These are phyloP conservation scores for Ligdia adustata DNA, from an alignment of 2,888 invertebrate species.

Conservation along the genomic window DNA sequence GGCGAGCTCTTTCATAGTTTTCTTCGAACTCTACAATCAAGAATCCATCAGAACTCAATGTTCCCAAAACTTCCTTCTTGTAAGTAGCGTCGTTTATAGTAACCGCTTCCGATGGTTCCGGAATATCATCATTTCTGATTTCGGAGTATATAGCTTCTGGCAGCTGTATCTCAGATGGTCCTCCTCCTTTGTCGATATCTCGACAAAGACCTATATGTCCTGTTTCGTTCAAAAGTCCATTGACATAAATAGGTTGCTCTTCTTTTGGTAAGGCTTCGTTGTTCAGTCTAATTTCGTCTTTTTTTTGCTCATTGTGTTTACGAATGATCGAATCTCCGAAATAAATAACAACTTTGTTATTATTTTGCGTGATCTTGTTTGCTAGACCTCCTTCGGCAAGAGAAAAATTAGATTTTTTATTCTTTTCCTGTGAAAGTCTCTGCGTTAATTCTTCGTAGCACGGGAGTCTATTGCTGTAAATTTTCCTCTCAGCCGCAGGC, in stretches of 20 bases:
- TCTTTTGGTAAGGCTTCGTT: conserved; percentile 55
- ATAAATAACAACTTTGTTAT: conserved; percentile 89
- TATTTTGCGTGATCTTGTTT: conserved; percentile 76
- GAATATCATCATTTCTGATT: conserved; percentile 57
- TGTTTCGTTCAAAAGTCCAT: conserved; percentile 65
- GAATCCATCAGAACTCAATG: conserved; percentile 79
- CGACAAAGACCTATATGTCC: conserved; percentile 59
- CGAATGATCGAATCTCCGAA: conserved; percentile 87
- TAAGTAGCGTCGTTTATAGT: conserved; percentile 72
- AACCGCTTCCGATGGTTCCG: conserved; percentile 52
- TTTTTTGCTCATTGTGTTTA: conserved; percentile 74
- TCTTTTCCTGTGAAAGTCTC: conserved; percentile 75
- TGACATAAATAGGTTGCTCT: conserved; percentile 77
- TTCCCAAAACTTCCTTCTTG: conserved; percentile 70
- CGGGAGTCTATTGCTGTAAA: conserved; percentile 70
- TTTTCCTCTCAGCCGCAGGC: conserved; percentile 62
- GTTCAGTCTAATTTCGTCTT: conserved; percentile 60
- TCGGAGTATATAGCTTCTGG: conserved; percentile 78
- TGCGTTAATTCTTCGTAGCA: conserved; percentile 78
- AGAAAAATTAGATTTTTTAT: conserved; percentile 67
- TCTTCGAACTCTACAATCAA: conserved; percentile 85
- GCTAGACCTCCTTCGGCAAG: conserved; percentile 60
- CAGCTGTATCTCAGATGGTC: conserved; percentile 68
- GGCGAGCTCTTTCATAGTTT: conserved; percentile 84
- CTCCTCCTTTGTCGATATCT: conserved; percentile 66